These are phyloP conservation scores for Hydrochoerus hydrochaeris DNA, from an alignment of 2,113 vertebrate genomes.

Conservation along the genomic window DNA sequence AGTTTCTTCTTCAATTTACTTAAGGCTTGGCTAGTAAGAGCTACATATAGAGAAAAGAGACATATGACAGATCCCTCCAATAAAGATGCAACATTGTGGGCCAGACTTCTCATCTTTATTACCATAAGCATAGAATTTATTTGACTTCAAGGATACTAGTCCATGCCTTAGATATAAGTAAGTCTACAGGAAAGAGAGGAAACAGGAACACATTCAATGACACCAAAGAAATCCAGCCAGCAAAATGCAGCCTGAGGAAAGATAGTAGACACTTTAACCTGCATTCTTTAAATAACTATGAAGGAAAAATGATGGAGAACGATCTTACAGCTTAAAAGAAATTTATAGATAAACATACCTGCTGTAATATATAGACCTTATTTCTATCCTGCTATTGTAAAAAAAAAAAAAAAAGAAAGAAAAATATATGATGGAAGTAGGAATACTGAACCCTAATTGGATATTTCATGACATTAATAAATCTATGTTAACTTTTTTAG, in stretches of 20 bases:
- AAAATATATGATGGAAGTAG: not conserved
- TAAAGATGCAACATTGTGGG: not conserved
- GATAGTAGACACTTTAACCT: not conserved
- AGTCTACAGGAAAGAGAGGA: not conserved
- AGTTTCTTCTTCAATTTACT: not conserved
- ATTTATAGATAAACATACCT: not conserved
- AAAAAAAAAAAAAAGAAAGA: conserved; percentile 8
- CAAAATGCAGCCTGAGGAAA: not conserved
- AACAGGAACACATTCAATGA: not conserved
- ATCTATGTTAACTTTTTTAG: conserved; percentile 5
- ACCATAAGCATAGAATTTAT: not conserved
- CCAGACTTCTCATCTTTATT: not conserved
- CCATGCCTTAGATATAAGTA: not conserved
- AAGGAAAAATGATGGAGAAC: not conserved
- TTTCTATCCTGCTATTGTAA: not conserved
- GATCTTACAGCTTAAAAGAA: not conserved
- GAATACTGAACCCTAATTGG: not conserved
- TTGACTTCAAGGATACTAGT: conserved; percentile 13
- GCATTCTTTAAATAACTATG: conserved; percentile 13
- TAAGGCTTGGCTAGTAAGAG: not conserved
- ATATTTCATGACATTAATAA: conserved; percentile 5
- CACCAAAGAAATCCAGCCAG: not conserved
- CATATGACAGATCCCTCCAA: not conserved
- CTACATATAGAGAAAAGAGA: not conserved
- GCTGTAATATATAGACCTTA: not conserved